Evolutionary conservation across 2,113 vertebrate species (phyloP).

Genomic region (Pangasianodon gigas): DNA sequence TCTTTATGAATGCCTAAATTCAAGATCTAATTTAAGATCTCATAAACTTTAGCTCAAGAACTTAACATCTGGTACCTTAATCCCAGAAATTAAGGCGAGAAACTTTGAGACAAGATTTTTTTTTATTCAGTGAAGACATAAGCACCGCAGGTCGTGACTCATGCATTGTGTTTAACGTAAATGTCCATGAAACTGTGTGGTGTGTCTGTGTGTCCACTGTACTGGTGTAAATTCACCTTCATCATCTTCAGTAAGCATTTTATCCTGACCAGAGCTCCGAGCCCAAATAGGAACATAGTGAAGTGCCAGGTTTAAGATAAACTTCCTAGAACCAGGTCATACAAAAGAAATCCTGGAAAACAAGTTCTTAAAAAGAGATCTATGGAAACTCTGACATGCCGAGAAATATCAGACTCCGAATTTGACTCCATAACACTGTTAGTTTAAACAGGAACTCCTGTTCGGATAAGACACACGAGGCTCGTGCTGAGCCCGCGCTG

Average conservation of each 20-base stretch:
- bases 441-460: not conserved
- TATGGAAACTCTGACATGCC: not conserved
- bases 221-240: not conserved
- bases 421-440: not conserved
- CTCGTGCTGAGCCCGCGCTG: not conserved
- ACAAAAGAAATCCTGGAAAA: not conserved
- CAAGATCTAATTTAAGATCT: not conserved
- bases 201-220: not conserved
- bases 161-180: too few species aligned
- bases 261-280: not conserved
- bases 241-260: not conserved
- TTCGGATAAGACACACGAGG: not conserved
- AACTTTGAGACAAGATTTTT: not conserved
- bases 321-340: not conserved
- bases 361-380: not conserved
- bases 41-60: not conserved
- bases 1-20: not conserved
- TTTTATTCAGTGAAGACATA: too few species aligned
- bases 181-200: not conserved
- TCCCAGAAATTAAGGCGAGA: not conserved
- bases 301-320: not conserved
- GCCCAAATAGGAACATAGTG: not conserved
- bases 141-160: too few species aligned
- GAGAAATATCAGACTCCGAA: not conserved
- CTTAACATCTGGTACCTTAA: not conserved